Conservation (phyloP, 2,888 invertebrate species). For the Neuroscelio doddi region DNA sequence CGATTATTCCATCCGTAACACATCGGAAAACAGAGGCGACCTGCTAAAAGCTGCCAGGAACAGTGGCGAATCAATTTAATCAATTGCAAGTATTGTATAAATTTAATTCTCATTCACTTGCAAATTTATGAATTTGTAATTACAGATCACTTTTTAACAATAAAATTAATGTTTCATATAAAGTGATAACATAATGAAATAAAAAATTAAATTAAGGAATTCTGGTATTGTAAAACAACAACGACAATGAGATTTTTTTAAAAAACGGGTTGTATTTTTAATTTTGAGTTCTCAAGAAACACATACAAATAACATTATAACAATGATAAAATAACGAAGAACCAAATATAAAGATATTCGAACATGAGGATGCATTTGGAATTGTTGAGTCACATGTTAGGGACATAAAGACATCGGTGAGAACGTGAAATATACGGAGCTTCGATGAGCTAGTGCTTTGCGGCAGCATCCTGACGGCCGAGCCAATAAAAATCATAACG, state of each 20-base stretch:
- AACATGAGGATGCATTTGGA: conserved; percentile 1
- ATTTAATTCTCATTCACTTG: not conserved
- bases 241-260: conserved; percentile 11
- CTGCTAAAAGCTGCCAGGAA: conserved; percentile 2
- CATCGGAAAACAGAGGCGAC: not conserved
- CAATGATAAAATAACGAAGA: conserved; percentile 45
- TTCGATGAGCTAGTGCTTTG: conserved; percentile 45
- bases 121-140: no score
- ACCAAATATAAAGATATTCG: conserved; percentile 1
- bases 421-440: conserved; percentile 3
- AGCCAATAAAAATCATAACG: conserved; percentile 19
- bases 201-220: no score
- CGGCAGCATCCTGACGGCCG: not conserved
- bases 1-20: conserved; percentile 3
- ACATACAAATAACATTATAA: conserved; percentile 46
- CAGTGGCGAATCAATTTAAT: conserved; percentile 4
- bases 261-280: conserved; percentile 57
- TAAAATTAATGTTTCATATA: no score
- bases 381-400: conserved; percentile 12
- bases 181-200: no score
- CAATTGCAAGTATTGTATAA: not conserved
- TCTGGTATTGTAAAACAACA: not conserved
- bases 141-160: no score
- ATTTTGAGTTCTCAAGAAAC: conserved; percentile 48
- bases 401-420: conserved; percentile 5